A percentile compares a stretch with the other conserved stretches of the same genome.
These are phyloP conservation scores for Odocoileus virginianus DNA, from an alignment of 2,113 vertebrate species.

Conservation along the genomic window DNA sequence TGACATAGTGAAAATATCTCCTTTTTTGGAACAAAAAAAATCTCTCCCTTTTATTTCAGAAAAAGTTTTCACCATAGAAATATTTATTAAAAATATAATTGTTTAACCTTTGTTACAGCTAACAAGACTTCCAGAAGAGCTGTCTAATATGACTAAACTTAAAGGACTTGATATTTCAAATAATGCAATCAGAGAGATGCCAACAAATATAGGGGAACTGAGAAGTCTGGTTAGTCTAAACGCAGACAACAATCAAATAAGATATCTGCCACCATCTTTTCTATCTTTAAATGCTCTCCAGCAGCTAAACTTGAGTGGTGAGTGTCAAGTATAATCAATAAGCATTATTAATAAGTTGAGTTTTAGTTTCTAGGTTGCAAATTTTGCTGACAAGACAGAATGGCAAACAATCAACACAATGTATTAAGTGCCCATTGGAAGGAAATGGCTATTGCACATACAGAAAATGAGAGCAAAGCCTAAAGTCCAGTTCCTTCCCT, in stretches of 20 bases:
- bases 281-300: conserved; percentile 66
- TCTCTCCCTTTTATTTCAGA: background rate
- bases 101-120: conserved; percentile 70
- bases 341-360: background rate
- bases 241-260: conserved; percentile 70
- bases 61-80: background rate
- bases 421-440: background rate
- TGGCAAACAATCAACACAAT: background rate
- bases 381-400: conserved; percentile 12
- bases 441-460: background rate
- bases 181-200: conserved; percentile 74
- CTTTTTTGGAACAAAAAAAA: background rate
- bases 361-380: background rate
- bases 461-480: background rate
- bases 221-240: conserved; percentile 63
- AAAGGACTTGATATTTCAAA: conserved; percentile 77
- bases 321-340: conserved; percentile 41
- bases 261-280: conserved; percentile 68
- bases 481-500: background rate
- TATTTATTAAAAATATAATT: conserved; percentile 40
- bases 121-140: conserved; percentile 73
- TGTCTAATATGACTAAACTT: conserved; percentile 69
- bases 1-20: conserved; percentile 8
- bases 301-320: conserved; percentile 71
- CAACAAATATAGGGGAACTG: conserved; percentile 70